Percentiles rank a stretch among this genome's conserved stretches.
Conservation (phyloP, 2,888 invertebrate species). For the Pteria penguin region DNA sequence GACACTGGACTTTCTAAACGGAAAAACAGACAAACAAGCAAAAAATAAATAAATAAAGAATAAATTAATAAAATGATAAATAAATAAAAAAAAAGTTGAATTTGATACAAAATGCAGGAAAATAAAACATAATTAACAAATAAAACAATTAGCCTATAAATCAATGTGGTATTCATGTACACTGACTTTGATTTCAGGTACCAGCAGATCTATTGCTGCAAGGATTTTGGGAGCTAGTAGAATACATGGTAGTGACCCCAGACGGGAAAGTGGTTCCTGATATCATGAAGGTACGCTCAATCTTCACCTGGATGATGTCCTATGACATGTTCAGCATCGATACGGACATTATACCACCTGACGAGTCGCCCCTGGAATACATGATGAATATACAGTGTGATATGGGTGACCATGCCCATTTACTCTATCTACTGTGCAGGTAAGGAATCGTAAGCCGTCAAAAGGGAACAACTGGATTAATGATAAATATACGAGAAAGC, state of each 20-base stretch:
- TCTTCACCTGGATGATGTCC: slow-evolving; percentile 42
- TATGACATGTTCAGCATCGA: slow-evolving; percentile 38
- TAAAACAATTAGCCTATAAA: no score
- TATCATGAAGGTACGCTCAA: slow-evolving; percentile 31
- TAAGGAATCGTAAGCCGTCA: slow-evolving; percentile 17
- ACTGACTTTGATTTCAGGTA: slow-evolving; percentile 12
- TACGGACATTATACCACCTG: slow-evolving; percentile 38
- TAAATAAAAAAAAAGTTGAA: no score
- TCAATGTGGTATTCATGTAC: no score
- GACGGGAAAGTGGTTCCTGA: slow-evolving; percentile 29
- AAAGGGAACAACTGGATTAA: no score
- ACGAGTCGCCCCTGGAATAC: slow-evolving; percentile 36
- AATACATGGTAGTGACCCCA: slow-evolving; percentile 37
- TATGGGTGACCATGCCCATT: slow-evolving; percentile 31
- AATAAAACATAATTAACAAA: no score
- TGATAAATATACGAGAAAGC: no score
- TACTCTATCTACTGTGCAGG: slow-evolving; percentile 37
- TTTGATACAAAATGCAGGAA: no score
- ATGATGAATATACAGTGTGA: slow-evolving; percentile 40
- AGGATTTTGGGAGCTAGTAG: slow-evolving; percentile 39
- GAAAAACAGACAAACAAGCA: no score
- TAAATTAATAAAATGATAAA: no score
- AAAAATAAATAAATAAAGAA: no score
- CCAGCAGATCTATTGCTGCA: slow-evolving; percentile 23
- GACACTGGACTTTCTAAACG: no score